Conservation (phyloP, 2,888 invertebrate species). For the Linnaemya tessellans region DNA sequence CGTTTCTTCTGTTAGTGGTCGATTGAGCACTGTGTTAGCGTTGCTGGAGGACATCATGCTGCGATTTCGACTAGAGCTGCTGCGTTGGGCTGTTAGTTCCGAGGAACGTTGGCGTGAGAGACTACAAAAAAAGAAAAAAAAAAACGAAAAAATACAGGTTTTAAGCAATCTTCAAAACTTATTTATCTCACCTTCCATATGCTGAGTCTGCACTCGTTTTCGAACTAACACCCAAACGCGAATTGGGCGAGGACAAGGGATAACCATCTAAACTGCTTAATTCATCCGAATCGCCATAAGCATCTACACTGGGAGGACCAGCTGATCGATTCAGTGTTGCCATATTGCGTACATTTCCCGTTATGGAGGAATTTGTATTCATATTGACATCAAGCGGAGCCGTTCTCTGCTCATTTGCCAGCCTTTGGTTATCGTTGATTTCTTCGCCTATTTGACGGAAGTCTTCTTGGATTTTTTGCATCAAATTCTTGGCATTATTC, state of each 20-base stretch:
- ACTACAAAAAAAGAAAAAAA: conserved; percentile 80
- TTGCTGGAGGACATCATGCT: conserved; percentile 71
- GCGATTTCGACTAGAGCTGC: conserved; percentile 73
- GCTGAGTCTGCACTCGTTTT: conserved; percentile 88
- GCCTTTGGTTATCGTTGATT: conserved; percentile 74
- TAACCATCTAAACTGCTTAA: conserved; percentile 82
- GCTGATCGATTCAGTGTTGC: conserved; percentile 44
- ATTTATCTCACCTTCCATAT: conserved; percentile 91
- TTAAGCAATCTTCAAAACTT: neutral
- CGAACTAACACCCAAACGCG: conserved; percentile 78
- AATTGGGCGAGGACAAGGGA: conserved; percentile 78
- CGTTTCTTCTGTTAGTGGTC: conserved; percentile 62
- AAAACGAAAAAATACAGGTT: neutral
- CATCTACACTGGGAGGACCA: conserved; percentile 70
- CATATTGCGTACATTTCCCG: conserved; percentile 10
- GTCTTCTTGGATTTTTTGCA: conserved; percentile 80
- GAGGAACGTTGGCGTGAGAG: conserved; percentile 85
- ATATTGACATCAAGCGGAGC: conserved; percentile 35
- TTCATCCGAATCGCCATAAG: conserved; percentile 81
- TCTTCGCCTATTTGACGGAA: conserved; percentile 78
- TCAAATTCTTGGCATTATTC: conserved; percentile 81
- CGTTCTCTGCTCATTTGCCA: conserved; percentile 69
- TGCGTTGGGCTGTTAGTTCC: conserved; percentile 77
- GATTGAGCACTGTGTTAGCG: conserved; percentile 55
- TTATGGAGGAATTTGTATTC: conserved; percentile 9